A percentile compares a stretch with the other conserved stretches of the same genome.
Conservation (phyloP, 2,888 invertebrate genomes). For the Crematogaster levior region DNA sequence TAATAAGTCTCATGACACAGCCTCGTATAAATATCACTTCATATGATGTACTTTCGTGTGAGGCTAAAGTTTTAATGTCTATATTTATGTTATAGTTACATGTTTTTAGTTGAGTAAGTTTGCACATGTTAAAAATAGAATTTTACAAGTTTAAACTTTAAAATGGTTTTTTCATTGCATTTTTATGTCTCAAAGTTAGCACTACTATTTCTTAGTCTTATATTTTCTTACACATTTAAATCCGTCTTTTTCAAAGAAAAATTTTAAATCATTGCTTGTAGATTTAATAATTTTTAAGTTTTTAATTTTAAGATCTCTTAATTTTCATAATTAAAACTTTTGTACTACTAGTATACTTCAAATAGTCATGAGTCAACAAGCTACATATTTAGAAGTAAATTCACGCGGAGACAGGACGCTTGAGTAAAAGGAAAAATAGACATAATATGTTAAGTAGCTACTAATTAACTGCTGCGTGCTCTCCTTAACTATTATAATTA, state of each 20-base stretch:
- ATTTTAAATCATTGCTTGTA: neutral
- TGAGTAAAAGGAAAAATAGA: too few species aligned
- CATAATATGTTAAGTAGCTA: constrained; percentile 60
- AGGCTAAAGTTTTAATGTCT: neutral
- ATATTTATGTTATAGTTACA: neutral
- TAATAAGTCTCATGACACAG: constrained; percentile 19
- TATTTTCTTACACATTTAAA: neutral
- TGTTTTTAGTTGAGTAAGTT: neutral
- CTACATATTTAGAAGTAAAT: neutral
- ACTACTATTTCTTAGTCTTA: neutral
- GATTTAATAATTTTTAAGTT: neutral
- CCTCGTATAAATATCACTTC: constrained; percentile 23
- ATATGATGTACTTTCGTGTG: neutral
- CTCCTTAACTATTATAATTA: constrained; percentile 62
- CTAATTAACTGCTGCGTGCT: constrained; percentile 54
- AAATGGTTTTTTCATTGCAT: neutral
- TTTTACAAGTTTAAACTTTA: neutral
- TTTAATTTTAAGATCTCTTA: neutral
- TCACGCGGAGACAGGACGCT: too few species aligned
- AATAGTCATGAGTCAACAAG: neutral
- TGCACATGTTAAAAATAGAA: neutral
- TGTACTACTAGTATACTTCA: neutral
- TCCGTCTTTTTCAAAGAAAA: neutral
- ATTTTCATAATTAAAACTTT: neutral
- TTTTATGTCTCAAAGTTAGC: neutral